Evolutionary conservation across 2,797 vertebrate species (phyloP).

Genomic region (Halcyon smyrnensis): DNA sequence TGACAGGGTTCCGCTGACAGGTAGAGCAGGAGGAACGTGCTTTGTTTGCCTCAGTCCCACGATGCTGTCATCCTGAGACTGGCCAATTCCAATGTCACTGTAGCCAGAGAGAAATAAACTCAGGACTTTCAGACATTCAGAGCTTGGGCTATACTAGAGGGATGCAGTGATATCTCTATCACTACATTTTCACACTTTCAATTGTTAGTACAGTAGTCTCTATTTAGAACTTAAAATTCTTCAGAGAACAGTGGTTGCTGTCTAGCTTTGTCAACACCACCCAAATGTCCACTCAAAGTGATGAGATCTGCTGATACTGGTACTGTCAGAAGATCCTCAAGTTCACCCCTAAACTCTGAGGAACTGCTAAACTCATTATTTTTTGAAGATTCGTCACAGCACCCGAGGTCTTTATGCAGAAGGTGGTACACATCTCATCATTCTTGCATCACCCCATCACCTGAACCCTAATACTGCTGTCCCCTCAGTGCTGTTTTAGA

Average conservation of each 20-base stretch:
- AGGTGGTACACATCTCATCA: neutral
- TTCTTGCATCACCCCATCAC: neutral
- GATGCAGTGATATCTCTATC: neutral
- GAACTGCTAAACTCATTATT: neutral
- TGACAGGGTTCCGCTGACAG: conserved; percentile 94
- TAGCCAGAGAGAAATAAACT: neutral
- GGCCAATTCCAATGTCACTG: conserved; percentile 95
- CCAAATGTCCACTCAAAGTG: neutral
- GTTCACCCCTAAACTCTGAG: neutral
- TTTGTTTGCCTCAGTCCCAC: conserved; percentile 96
- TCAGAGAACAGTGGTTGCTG: neutral
- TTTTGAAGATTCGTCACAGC: neutral
- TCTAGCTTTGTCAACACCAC: neutral
- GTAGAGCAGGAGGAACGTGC: conserved; percentile 92
- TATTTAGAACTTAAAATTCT: neutral
- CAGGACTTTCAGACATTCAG: neutral
- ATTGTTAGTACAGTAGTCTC: neutral
- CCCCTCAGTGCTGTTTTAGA: neutral
- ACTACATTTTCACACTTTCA: neutral
- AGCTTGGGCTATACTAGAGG: neutral
- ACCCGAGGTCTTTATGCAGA: neutral
- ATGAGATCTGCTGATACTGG: neutral
- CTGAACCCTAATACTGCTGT: neutral
- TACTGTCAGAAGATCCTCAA: neutral
- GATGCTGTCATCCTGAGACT: conserved; percentile 98